Evolutionary conservation across 1,140 invertebrate species (phyloP), one percentile per base, ranked within the genome.

Genomic region (Olivierus martensii): DNA sequence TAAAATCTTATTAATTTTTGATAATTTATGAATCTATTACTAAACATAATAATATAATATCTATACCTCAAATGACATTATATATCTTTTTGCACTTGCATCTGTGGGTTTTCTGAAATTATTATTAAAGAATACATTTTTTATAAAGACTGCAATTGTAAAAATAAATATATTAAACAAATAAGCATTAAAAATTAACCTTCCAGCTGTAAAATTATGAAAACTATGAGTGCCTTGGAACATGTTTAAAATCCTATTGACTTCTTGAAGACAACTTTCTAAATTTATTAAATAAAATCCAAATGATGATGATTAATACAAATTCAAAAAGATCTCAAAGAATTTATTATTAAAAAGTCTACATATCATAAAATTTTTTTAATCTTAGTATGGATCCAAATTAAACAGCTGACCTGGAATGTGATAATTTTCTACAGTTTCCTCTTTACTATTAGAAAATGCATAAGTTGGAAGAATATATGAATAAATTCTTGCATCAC

Each of bases 201-300:
- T 85, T 70, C 84, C 83, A 48, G 87, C 83, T 14, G 95, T 99
- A 62, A 94, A 99, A 73, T 98, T 99, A 66, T 97, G 92, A 71
- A 85, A 99, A 69, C 93, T 94, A 64, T 93, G 88, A 1, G 91
- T 91, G 47, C 95, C 94, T 61, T 82, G 75, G 66, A 81, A 96
- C 36, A 76, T 66, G 53, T 77, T 72, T 10, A 98, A 67, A 17
- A 85, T 67, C 35, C 78, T 70, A 60, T 80, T 82, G 1, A 96
- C 69, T 66, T 77, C 71, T 35, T 78, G 19, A 37, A 62, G 47
- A 39, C 15, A 9, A 28, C 9, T 28, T 28, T 28, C 28, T 28
- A 9, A 28, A 28, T 28, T 28, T 28, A 28, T 28, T n/a, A n/a
- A n/a, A n/a, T n/a, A n/a, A n/a, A n/a, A n/a, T n/a, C n/a, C n/a